Percentiles rank a stretch among this genome's conserved stretches.
These are phyloP conservation scores for Margarornis squamiger DNA, from an alignment of 2,797 vertebrate genomes.

Conservation along the genomic window DNA sequence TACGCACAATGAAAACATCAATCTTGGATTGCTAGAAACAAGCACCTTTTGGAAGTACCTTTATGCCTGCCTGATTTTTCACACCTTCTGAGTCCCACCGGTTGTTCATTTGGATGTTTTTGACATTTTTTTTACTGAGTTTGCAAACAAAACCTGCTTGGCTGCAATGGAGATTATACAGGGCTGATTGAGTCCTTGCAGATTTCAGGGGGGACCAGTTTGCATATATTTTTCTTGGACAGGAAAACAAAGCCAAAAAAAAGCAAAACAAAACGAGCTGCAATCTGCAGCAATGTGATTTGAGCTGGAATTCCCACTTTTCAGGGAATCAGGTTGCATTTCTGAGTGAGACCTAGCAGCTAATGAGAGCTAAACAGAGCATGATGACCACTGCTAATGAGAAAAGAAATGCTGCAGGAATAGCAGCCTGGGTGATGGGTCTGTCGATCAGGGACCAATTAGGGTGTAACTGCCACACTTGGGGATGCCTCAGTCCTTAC, in stretches of 20 bases:
- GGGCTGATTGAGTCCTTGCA: not conserved
- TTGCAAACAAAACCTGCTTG: not conserved
- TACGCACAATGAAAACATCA: not conserved
- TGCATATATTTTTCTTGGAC: not conserved
- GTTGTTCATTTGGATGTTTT: not conserved
- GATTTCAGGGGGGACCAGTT: not conserved
- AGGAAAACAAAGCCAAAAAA: not conserved
- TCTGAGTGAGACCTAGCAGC: not conserved
- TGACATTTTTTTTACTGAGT: not conserved
- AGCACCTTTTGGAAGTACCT: not conserved
- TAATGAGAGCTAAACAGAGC: constrained; percentile 37
- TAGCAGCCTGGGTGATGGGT: constrained; percentile 13
- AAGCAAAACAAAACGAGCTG: not conserved
- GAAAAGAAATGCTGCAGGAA: constrained; percentile 32
- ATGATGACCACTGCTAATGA: constrained; percentile 34
- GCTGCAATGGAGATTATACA: not conserved
- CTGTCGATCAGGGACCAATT: constrained; percentile 48
- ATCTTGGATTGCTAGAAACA: not conserved
- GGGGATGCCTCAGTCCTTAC: not conserved
- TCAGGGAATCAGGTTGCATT: not conserved
- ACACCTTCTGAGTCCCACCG: not conserved
- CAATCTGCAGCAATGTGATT: not conserved
- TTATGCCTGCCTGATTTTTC: not conserved
- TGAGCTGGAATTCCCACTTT: not conserved
- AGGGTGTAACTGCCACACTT: not conserved